These are phyloP conservation scores for Hydrozoanthus gracilis DNA, from an alignment of 92 coral and sea anemone genomes.

Conservation along the genomic window DNA sequence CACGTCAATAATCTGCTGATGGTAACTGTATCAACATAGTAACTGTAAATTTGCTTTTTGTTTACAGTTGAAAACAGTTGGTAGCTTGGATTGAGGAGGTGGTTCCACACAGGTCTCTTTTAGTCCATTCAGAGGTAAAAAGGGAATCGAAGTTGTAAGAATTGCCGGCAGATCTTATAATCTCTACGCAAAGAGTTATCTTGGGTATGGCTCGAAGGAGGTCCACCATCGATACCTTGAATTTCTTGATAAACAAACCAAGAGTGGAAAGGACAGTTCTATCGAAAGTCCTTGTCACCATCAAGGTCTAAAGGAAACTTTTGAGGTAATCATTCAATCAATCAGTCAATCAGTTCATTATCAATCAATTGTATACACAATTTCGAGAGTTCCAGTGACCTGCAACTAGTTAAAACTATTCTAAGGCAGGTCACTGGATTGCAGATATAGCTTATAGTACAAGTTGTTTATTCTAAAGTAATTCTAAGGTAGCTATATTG, in stretches of 20 bases:
- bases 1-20: too few species aligned
- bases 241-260: background rate
- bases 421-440: too few species aligned
- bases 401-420: too few species aligned
- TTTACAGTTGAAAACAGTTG: slow-evolving; percentile 10
- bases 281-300: slow-evolving; percentile 51
- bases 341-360: too few species aligned
- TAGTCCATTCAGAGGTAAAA: background rate
- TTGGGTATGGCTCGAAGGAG: slow-evolving; percentile 47
- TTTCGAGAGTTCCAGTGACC: background rate
- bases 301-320: slow-evolving; percentile 8
- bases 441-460: too few species aligned
- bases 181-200: slow-evolving; percentile 42
- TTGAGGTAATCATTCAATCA: too few species aligned
- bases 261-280: background rate
- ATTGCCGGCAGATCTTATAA: slow-evolving; percentile 2
- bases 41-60: background rate
- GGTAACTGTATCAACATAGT: too few species aligned
- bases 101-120: slow-evolving; percentile 46
- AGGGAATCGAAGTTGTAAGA: background rate
- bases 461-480: too few species aligned
- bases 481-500: too few species aligned
- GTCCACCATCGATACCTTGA: slow-evolving; percentile 1
- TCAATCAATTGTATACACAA: too few species aligned
- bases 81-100: slow-evolving; percentile 56